Conservation (phyloP, 1,140 invertebrate species). For the Goniozus legneri region DNA sequence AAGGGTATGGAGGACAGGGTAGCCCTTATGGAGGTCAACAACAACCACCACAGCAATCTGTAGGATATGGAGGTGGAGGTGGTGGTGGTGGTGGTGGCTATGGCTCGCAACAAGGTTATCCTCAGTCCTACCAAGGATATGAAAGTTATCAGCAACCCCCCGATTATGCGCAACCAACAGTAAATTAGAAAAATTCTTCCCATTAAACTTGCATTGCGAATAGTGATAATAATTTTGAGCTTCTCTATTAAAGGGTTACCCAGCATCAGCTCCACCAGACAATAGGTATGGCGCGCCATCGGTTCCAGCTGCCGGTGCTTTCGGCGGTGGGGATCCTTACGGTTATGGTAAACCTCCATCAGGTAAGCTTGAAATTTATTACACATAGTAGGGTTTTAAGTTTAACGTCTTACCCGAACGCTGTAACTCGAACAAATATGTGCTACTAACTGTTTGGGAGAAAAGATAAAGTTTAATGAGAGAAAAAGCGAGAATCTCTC, state of each 20-base stretch:
- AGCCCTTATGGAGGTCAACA: conserved; percentile 30
- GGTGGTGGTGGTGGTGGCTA: conserved; percentile 44
- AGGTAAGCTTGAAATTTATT: conserved; percentile 37
- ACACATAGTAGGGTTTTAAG: no score
- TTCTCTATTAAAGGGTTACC: conserved; percentile 37
- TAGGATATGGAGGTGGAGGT: conserved; percentile 40
- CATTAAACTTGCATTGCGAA: no score
- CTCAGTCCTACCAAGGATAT: conserved; percentile 48
- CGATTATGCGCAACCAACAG: conserved; percentile 48
- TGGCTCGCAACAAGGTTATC: conserved; percentile 44
- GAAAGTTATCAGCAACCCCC: conserved; percentile 50
- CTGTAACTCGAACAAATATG: no score
- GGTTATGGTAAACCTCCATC: conserved; percentile 50
- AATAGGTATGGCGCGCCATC: conserved; percentile 45
- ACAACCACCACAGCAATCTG: conserved; percentile 34
- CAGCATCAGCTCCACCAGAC: conserved; percentile 39
- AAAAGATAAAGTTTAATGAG: no score
- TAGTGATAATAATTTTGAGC: no score
- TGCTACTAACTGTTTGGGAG: no score
- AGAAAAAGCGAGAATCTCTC: no score
- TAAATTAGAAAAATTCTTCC: conserved; percentile 20
- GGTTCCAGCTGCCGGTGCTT: conserved; percentile 38
- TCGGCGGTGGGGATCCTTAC: conserved; percentile 45
- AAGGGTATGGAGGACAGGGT: conserved; percentile 43
- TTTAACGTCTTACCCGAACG: no score